Evolutionary conservation across 2,113 vertebrate genomes (phyloP).

Genomic region (Cryptomyrus ogoouensis): DNA sequence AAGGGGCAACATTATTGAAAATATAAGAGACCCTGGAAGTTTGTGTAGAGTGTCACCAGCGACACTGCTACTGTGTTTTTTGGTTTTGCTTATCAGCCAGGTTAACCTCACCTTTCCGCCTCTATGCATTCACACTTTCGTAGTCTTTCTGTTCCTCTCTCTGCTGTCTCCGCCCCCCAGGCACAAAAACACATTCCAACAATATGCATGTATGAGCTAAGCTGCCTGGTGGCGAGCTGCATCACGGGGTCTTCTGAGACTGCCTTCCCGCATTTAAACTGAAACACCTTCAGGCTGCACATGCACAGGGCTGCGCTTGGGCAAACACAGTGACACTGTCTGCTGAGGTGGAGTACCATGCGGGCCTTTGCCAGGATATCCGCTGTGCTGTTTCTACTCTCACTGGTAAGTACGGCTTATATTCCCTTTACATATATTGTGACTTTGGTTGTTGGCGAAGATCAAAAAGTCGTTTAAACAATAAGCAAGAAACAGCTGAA

Average conservation of each 20-base stretch:
- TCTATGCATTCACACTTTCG: neutral
- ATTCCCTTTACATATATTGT: neutral
- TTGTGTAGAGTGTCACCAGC: neutral
- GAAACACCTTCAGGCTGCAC: neutral
- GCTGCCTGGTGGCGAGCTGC: neutral
- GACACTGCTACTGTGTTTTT: neutral
- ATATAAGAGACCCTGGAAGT: neutral
- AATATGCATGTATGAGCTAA: neutral
- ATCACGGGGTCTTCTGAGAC: neutral
- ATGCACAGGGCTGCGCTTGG: neutral
- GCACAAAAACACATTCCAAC: neutral
- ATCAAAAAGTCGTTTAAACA: neutral
- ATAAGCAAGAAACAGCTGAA: neutral
- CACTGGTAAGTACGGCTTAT: constrained; percentile 41
- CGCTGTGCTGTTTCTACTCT: constrained; percentile 24
- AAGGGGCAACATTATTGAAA: neutral
- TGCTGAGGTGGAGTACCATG: neutral
- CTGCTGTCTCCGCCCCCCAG: neutral
- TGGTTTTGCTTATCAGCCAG: neutral
- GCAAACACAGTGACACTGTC: neutral
- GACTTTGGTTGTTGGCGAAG: neutral
- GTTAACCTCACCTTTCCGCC: neutral
- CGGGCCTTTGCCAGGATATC: constrained; percentile 31
- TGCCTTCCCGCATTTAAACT: constrained; percentile 15
- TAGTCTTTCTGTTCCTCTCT: neutral